Evolutionary conservation across 1,140 invertebrate genomes (phyloP), one percentile per base, ranked within the genome.

Genomic region (Agrilus planipennis): DNA sequence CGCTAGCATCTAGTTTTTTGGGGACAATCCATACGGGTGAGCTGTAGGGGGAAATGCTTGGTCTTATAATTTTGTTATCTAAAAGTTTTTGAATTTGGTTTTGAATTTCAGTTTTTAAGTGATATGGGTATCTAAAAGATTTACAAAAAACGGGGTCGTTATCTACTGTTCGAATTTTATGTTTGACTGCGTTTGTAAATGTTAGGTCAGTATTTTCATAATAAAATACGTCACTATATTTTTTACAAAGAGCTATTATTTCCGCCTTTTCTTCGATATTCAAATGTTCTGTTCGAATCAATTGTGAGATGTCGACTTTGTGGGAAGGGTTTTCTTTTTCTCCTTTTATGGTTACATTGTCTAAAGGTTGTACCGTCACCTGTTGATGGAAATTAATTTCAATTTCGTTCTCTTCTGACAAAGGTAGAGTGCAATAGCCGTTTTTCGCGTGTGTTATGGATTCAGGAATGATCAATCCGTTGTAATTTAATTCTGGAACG

Each of bases 1-100:
- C 51, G 0, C 47, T 50, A 0, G 55, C 52, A 16, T 60, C 57
- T n/a, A 40, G 6, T 42, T 61, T 59, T 38, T 60, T 61, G 0
- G 52, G 51, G 1, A 61, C 51, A 3, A 60, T 4, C 29, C 38
- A 51, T 5, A 58, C 25, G 3, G 53, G 54, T n/a, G 42, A 39
- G 28, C 43, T 54, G 46, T 46, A 55, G 9, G 57, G 51, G 0
- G 50, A 45, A 9, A 29, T 40, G 2, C 28, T 51, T 29, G 41
- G 60, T 52, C 50, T n/a, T 4, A 57, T 55, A 19, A 58, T 54
- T 2, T 39, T 30, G 18, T 52, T 29, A n/a, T 45, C 28, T 15
- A 51, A 25, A 34, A 54, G 42, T 31, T 46, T 45, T 23, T 41
- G 15, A 9, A 54, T 46, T 44, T 54, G 49, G 2, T 43, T 42